phyloP scores from a whole-genome alignment of 2,797 vertebrate genomes.

The Malacoctenus gilli region DNA sequence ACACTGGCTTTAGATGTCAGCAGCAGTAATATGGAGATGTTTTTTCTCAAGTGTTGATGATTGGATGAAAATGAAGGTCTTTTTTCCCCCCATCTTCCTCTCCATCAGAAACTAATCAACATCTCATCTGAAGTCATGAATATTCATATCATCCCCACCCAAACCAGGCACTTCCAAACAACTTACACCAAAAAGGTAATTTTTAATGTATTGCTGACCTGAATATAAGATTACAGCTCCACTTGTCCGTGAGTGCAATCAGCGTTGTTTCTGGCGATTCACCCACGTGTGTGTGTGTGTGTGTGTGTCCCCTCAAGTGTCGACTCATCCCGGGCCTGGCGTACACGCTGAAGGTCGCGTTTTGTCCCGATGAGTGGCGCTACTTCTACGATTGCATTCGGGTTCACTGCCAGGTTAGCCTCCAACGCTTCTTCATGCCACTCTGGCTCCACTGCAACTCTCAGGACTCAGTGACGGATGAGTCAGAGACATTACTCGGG shows the following conservation, averaged over 20 bases:
- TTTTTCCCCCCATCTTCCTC: conserved; percentile 54
- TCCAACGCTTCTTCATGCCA: neutral
- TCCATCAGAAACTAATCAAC: conserved; percentile 89
- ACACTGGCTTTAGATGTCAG: conserved; percentile 18
- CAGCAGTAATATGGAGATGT: conserved; percentile 31
- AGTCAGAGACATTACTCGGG: too few relatives aligned
- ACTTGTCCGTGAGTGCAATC: conserved; percentile 19
- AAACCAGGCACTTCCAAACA: conserved; percentile 90
- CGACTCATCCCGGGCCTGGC: conserved; percentile 90
- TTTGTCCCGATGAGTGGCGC: conserved; percentile 91
- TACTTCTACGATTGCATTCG: conserved; percentile 93
- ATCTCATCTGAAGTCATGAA: conserved; percentile 83
- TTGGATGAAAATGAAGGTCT: conserved; percentile 37
- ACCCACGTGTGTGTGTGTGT: neutral
- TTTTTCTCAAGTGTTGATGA: conserved; percentile 43
- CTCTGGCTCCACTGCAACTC: too few relatives aligned
- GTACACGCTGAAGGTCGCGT: conserved; percentile 81
- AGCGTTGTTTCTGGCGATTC: conserved; percentile 20
- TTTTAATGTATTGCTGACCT: conserved; percentile 19
- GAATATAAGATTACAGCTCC: conserved; percentile 10
- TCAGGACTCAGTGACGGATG: too few relatives aligned
- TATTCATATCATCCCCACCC: conserved; percentile 89
- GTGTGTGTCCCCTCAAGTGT: conserved; percentile 74
- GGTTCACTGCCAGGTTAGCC: conserved; percentile 89
- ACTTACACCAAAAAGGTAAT: conserved; percentile 88